Base-by-base conservation (phyloP, 2,113 vertebrate genomes). In the Campylomormyrus numenius region DNA sequence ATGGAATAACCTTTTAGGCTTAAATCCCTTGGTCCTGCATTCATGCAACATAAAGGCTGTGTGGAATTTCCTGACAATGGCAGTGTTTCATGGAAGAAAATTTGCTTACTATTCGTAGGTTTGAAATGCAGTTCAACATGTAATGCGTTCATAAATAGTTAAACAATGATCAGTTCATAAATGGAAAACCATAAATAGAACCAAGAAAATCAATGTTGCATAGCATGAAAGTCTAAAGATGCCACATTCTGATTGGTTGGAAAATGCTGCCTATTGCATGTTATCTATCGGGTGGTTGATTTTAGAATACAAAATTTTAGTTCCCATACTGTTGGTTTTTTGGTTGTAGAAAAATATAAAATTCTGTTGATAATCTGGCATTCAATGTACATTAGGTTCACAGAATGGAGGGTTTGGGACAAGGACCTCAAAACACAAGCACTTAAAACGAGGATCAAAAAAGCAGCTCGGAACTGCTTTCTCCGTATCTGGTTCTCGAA, bases 401-500 rank as follows among this genome's bases (percentile, higher is more conserved):
- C 70, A 74, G n/a, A 66, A 66, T 27, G 8, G 24, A 27, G 24
- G 13, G 70, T 74, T 35, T 13, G 5, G 13, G 27, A 17, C 70
- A 74, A 74, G 31, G 31, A 74, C 31, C n/a, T 13, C 62, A 24
- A 66, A 66, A 27, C 62, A 66, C 58, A 66, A 58, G 0, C 39
- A 49, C 27, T 89, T 91, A 42, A 35, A 90, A 49, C 90, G 31
- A 90, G 88, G 88, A 66, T 39, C 15, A 35, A 88, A 84, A 83
- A 39, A 35, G 90, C 90, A 89, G 35, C 84, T 90, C 91, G 89
- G n/a, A 91, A 80, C 83, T 88, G 91, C 91, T 90, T 9, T 80
- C 62, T 58, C 53, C 83, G 89, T 74, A 84, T 93, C 91, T 92
- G 90, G 90, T 77, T 77, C 70, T 77, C 19, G 88, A 90, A 90